These are phyloP conservation scores for Ophion obscuratus DNA, from an alignment of 2,888 invertebrate species.

Conservation along the genomic window DNA sequence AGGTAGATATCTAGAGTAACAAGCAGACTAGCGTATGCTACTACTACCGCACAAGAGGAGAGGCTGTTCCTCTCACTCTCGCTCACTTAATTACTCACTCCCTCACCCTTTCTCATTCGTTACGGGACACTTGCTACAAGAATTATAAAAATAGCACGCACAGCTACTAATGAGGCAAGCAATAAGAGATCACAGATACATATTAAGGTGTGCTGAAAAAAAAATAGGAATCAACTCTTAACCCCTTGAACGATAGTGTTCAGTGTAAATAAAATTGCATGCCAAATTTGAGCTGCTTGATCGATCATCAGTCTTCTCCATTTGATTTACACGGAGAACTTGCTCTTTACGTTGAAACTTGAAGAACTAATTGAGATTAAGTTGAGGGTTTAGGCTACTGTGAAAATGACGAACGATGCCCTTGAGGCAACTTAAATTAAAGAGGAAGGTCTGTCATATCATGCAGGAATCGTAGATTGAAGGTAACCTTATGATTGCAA, in stretches of 20 bases:
- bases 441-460: too few relatives aligned
- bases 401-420: too few relatives aligned
- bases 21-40: slow-evolving; percentile 11
- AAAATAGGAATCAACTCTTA: background rate
- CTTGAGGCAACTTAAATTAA: too few relatives aligned
- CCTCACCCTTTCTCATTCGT: background rate
- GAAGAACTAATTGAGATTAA: too few relatives aligned
- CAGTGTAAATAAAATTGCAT: background rate
- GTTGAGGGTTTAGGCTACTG: too few relatives aligned
- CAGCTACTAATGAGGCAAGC: slow-evolving; percentile 30
- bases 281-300: too few relatives aligned
- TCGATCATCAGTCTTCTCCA: too few relatives aligned
- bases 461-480: too few relatives aligned
- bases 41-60: background rate
- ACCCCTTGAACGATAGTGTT: background rate
- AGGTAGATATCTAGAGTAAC: background rate
- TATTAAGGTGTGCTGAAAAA: background rate
- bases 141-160: slow-evolving; percentile 62
- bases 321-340: too few relatives aligned
- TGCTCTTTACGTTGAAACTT: background rate
- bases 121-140: slow-evolving; percentile 47
- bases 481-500: too few relatives aligned
- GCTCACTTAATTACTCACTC: background rate
- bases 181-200: background rate
- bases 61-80: background rate